Base-by-base conservation (phyloP, 92 coral and sea anemone genomes). In the Ricordea florida region DNA sequence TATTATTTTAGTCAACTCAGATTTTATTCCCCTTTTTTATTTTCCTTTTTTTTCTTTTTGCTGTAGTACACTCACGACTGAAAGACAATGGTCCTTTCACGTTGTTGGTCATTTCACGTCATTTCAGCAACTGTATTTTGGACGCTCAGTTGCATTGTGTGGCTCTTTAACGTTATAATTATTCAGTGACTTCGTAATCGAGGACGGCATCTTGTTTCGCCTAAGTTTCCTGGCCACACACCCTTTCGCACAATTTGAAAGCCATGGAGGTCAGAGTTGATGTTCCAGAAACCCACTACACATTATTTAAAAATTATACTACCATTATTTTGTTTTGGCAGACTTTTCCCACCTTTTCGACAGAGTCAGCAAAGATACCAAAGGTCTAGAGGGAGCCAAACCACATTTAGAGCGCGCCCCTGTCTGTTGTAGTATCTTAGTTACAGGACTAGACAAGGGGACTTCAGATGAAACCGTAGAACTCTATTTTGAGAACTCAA, bases 401-500 rank as follows among this genome's bases (percentile, higher is more conserved):
- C 50, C 56, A 31, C 69, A 67, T 21, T 58, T 84, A 45, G 89
- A 88, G 35, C 79, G 62, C 25, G 79, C 61, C 6, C 75, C 80
- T 10, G 25, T 88, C 17, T 88, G 93, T 64, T 40, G 42, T 64
- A 62, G 86, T 43, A 49, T 88, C 17, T 43, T 31, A 27, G 89
- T 88, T 31, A 66, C 73, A 3, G 93, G 86, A 49, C 49, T 88
- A 21, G 44, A 36, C 11, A 45, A 44, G 13, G 56, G 36, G 9
- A 43, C 81, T 13, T 59, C 80, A 16, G 27, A 62, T 3, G 93
- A 88, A 10, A 72, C 71, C 23, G 41, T 88, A 28, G 22, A 42
- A 20, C 40, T 43, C 0, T 83, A 88, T 57, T 88, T 88, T 60
- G 93, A 88, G 50, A 78, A 58, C 61, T 38, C 49, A 62, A 70